Evolutionary conservation across 2,113 vertebrate species (phyloP).

Genomic region (Micronycteris hirsuta): DNA sequence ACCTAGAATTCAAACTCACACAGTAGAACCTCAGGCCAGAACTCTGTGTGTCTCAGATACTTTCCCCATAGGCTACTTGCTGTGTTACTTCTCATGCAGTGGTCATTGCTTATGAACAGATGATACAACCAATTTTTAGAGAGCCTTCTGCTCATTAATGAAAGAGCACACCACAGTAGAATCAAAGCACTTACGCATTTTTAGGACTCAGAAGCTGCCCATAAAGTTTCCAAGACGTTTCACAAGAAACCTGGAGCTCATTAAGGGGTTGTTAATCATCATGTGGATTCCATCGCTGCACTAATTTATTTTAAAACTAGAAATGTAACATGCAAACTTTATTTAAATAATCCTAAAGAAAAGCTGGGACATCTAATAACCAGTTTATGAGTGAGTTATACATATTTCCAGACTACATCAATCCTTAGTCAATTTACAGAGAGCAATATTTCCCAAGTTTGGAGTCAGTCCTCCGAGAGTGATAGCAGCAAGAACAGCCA

Average conservation of each 20-base stretch:
- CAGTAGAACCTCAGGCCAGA: neutral
- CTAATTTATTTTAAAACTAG: slow-evolving; percentile 26
- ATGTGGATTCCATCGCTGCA: neutral
- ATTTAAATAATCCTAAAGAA: neutral
- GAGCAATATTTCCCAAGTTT: neutral
- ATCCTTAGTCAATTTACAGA: neutral
- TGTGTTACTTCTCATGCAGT: neutral
- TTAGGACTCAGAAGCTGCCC: neutral
- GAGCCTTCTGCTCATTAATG: neutral
- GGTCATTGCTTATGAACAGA: neutral
- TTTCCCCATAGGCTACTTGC: neutral
- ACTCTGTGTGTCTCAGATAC: neutral
- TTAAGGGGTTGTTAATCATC: neutral
- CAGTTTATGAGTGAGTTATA: neutral
- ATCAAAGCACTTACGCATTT: neutral
- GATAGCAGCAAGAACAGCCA: neutral
- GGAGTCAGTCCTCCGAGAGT: neutral
- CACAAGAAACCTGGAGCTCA: neutral
- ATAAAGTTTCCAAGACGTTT: neutral
- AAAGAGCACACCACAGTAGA: neutral
- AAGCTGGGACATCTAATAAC: neutral
- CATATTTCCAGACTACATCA: neutral
- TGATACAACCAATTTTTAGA: neutral
- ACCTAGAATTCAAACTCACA: neutral
- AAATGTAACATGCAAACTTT: neutral